Conservation (phyloP, 2,888 invertebrate genomes). For the Resseliella maxima region DNA sequence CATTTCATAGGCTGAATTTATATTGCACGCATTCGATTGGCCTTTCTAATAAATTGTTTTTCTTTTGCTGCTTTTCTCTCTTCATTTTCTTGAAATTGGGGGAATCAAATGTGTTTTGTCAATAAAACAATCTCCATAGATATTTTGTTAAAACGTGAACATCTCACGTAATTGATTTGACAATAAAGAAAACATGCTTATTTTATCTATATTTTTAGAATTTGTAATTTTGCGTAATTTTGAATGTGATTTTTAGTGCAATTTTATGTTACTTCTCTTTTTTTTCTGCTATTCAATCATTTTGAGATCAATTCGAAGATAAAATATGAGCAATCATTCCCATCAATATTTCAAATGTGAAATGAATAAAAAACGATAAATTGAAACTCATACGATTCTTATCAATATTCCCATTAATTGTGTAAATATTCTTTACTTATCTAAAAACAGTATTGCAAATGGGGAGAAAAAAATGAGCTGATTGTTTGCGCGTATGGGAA, state of each 20-base stretch:
- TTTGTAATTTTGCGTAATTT: slow-evolving; percentile 5
- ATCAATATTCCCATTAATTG: slow-evolving; percentile 54
- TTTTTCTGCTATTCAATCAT: neutral
- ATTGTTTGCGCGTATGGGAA: neutral
- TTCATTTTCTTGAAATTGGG: neutral
- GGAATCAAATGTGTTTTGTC: neutral
- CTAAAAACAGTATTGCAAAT: neutral
- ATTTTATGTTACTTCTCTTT: too few relatives aligned
- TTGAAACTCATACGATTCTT: slow-evolving; percentile 40
- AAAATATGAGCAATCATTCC: neutral
- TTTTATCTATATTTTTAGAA: neutral
- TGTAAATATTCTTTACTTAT: slow-evolving; percentile 53
- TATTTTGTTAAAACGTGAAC: neutral
- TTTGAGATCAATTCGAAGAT: neutral
- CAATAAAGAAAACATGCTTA: neutral
- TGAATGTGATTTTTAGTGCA: neutral
- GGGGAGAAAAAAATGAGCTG: neutral
- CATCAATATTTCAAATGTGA: neutral
- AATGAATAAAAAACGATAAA: neutral
- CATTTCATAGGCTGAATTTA: slow-evolving; percentile 24
- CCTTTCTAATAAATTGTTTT: neutral
- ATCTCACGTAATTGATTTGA: neutral
- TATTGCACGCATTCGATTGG: neutral
- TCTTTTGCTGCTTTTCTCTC: too few relatives aligned
- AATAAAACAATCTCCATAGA: neutral